These are phyloP conservation scores for Sycon ciliatum DNA, from an alignment of 37 sponge, comb jelly and placozoan species.

Conservation along the genomic window DNA sequence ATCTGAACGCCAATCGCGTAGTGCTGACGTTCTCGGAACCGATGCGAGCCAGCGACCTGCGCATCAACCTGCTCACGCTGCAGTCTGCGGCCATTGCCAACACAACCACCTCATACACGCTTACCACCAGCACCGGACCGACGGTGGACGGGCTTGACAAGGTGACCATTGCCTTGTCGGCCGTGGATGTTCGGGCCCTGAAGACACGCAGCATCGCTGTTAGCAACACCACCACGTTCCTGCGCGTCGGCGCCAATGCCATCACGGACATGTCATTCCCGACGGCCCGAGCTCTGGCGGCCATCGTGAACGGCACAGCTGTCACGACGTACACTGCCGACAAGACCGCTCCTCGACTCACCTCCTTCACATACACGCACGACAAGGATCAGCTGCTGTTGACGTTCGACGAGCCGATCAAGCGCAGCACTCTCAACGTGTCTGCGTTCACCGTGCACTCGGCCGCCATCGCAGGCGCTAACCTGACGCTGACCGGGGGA, in stretches of 20 bases:
- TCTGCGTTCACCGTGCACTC: constrained; percentile 28
- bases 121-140: no score
- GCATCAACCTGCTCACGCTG: constrained; percentile 52
- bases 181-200: no score
- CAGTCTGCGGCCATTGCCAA: constrained; percentile 43
- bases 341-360: constrained; percentile 41
- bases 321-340: constrained; percentile 47
- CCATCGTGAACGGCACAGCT: no score
- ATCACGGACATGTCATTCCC: constrained; percentile 55
- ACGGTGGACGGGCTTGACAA: no score
- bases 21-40: constrained; percentile 78
- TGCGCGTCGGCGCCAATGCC: constrained; percentile 38
- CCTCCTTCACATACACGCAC: constrained; percentile 43
- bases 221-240: constrained; percentile 38
- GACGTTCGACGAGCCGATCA: constrained; percentile 23
- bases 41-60: constrained; percentile 21
- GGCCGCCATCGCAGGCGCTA: neutral
- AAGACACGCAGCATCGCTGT: no score
- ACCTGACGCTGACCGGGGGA: neutral
- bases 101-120: no score
- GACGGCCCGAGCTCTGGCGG: no score
- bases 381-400: neutral
- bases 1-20: constrained; percentile 58
- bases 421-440: neutral
- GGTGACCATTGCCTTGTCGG: no score